Evolutionary conservation across 1,140 invertebrate genomes (phyloP).

Genomic region (Panagrolaimus sp.): DNA sequence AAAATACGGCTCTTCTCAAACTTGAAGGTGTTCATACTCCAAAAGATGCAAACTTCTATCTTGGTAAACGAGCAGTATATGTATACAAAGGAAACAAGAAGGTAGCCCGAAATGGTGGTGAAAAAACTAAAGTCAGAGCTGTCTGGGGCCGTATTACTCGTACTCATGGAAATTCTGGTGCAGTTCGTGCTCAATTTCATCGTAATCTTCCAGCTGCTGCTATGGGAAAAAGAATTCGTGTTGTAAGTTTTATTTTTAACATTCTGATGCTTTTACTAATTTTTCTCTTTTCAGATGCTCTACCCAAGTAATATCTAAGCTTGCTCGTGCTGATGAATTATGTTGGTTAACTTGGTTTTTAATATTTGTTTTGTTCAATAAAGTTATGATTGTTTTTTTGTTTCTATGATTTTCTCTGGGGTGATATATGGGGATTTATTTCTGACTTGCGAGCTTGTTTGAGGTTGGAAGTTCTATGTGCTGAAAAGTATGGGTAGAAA

Average conservation of each 20-base stretch:
- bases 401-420: too few relatives aligned
- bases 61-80: constrained; percentile 91
- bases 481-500: too few relatives aligned
- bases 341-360: too few relatives aligned
- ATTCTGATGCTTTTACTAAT: constrained; percentile 27
- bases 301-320: constrained; percentile 69
- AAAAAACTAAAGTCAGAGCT: constrained; percentile 76
- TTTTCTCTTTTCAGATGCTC: constrained; percentile 67
- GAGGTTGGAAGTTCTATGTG: too few relatives aligned
- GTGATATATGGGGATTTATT: too few relatives aligned
- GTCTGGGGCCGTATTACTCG: constrained; percentile 98
- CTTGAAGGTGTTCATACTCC: constrained; percentile 80
- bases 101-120: constrained; percentile 73
- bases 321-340: too few relatives aligned
- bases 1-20: constrained; percentile 89
- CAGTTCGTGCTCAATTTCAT: constrained; percentile 91
- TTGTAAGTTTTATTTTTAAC: constrained; percentile 72
- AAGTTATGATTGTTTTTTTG: too few relatives aligned
- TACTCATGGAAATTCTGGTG: constrained; percentile 89
- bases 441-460: too few relatives aligned
- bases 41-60: constrained; percentile 80
- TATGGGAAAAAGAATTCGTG: constrained; percentile 91
- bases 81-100: constrained; percentile 79
- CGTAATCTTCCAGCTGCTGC: constrained; percentile 89
- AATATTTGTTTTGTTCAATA: too few relatives aligned